Evolutionary conservation across 23 tunicate species (phyloP).

Genomic region (Oikopleura vanhoeffeni): DNA sequence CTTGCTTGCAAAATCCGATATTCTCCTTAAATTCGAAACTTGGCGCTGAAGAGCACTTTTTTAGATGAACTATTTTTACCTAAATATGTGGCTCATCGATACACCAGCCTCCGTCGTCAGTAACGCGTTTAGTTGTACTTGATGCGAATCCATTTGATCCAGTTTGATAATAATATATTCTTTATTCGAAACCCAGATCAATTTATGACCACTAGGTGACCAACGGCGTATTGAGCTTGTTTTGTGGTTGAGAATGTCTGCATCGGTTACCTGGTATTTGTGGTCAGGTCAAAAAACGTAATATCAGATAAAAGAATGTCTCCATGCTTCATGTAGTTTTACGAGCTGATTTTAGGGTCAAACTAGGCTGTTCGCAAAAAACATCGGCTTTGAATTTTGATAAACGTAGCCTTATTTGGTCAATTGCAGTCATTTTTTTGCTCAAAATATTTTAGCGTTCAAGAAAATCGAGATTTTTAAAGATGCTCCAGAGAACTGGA

Average conservation of each 20-base stretch:
- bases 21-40: no score
- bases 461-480: no score
- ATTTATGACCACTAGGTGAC: not conserved
- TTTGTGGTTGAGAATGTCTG: not conserved
- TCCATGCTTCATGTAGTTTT: not conserved
- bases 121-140: not conserved
- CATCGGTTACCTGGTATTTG: not conserved
- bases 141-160: not conserved
- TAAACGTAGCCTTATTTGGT: no score
- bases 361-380: no score
- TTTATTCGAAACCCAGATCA: not conserved
- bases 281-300: not conserved
- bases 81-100: not conserved
- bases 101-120: slow-evolving; percentile 13
- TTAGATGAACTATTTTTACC: no score
- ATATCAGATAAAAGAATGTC: not conserved
- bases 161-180: not conserved
- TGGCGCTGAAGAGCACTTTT: no score
- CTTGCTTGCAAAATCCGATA: no score
- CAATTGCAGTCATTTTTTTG: no score
- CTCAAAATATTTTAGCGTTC: no score
- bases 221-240: not conserved
- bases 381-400: no score
- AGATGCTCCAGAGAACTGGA: no score
- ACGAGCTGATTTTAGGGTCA: not conserved